These are phyloP conservation scores for Distichodus sexfasciatus DNA, from an alignment of 2,797 vertebrate genomes.

Conservation along the genomic window DNA sequence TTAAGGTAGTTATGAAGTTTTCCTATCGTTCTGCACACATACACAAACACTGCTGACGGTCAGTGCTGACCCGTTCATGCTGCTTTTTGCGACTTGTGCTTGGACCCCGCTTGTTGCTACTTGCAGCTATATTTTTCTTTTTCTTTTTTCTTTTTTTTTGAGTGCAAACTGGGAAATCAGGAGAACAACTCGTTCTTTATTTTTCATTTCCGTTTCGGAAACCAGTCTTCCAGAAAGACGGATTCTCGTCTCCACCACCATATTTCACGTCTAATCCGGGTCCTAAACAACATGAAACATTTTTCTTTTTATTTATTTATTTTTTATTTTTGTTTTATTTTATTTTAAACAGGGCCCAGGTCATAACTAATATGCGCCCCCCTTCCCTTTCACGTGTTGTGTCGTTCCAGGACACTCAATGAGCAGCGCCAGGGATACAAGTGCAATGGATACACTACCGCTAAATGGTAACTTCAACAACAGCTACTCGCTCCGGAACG, in stretches of 20 bases:
- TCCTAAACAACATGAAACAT: conserved; percentile 97
- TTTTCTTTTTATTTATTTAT: conserved; percentile 48
- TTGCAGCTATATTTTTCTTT: no score
- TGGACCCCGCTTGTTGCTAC: no score
- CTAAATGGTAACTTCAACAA: conserved; percentile 99
- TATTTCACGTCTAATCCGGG: conserved; percentile 4
- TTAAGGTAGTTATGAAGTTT: no score
- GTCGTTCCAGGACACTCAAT: conserved; percentile 95
- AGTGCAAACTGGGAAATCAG: no score
- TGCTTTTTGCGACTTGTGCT: no score
- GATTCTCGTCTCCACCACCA: neutral
- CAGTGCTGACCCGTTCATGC: no score
- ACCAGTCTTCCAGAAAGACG: no score
- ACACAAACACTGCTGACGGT: no score
- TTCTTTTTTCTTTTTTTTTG: no score
- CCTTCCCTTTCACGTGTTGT: conserved; percentile 63
- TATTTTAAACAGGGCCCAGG: neutral
- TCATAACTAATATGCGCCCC: conserved; percentile 60
- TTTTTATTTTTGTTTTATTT: conserved; percentile 36
- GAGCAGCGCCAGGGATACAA: conserved; percentile 98
- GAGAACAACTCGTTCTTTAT: no score
- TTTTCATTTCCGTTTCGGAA: no score
- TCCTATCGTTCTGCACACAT: no score
- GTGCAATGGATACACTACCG: conserved; percentile 99
- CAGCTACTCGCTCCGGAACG: conserved; percentile 97